Percentiles rank a stretch among this genome's conserved stretches.
Evolutionary conservation across 2,113 vertebrate genomes (phyloP).

Genomic region (Melanerpes formicivorus): DNA sequence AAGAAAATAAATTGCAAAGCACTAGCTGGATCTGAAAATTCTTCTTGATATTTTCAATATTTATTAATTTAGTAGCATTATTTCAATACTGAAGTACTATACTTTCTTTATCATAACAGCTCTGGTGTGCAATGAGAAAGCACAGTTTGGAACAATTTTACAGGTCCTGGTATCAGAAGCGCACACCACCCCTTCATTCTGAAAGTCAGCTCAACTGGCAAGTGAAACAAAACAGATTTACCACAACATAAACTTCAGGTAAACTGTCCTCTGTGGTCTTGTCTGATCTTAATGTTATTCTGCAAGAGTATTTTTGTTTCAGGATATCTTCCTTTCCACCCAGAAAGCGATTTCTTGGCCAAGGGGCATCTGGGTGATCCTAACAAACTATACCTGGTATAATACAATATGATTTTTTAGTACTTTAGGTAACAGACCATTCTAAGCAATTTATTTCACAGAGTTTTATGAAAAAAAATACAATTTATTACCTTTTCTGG

Average conservation of each 20-base stretch:
- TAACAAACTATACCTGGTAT: neutral
- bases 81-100: neutral
- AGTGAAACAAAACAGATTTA: neutral
- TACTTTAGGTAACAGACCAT: neutral
- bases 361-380: neutral
- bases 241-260: neutral
- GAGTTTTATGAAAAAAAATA: conserved; percentile 27
- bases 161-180: neutral
- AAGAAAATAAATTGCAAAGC: neutral
- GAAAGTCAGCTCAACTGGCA: neutral
- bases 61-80: neutral
- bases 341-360: neutral
- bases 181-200: neutral
- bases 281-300: neutral
- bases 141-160: neutral
- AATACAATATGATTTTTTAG: neutral
- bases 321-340: neutral
- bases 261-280: neutral
- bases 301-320: neutral
- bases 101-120: neutral
- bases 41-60: neutral
- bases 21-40: neutral
- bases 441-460: neutral
- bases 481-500: conserved; percentile 45
- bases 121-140: neutral